These are phyloP conservation scores for Hydrocynus forskahlii DNA, from an alignment of 2,797 vertebrate species.

Conservation along the genomic window DNA sequence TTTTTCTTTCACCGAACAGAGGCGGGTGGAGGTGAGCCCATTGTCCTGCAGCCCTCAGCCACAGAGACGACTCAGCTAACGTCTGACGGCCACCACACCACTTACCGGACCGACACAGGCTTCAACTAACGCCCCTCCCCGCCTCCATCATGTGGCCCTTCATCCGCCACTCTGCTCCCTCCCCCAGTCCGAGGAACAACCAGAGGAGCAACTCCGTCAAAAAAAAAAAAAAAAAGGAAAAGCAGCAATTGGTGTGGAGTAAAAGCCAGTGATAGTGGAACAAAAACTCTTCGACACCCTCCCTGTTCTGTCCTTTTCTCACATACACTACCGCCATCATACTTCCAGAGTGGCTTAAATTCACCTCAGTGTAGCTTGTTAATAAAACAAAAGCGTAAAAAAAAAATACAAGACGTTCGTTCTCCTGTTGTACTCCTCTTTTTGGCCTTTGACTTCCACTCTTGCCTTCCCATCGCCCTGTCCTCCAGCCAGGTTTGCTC, in stretches of 20 bases:
- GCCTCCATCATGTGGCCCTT: constrained; percentile 40
- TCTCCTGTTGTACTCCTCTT: constrained; percentile 66
- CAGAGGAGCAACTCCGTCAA: constrained; percentile 73
- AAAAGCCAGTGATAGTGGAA: constrained; percentile 73
- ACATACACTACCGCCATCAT: constrained; percentile 30
- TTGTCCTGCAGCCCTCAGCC: constrained; percentile 94
- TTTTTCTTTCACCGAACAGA: constrained; percentile 64
- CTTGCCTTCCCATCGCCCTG: constrained; percentile 59
- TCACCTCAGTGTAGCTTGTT: constrained; percentile 43
- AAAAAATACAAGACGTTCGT: constrained; percentile 58
- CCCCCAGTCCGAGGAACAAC: constrained; percentile 62
- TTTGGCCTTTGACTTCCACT: constrained; percentile 68
- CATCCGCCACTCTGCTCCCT: constrained; percentile 52
- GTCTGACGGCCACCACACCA: constrained; percentile 89
- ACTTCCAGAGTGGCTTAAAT: constrained; percentile 58
- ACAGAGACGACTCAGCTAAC: constrained; percentile 98
- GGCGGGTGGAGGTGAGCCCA: constrained; percentile 80
- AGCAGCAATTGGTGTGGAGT: constrained; percentile 65
- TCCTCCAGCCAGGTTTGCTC: constrained; percentile 62
- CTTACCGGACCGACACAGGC: constrained; percentile 93
- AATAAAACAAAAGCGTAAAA: constrained; percentile 62
- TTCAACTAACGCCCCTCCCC: constrained; percentile 84
- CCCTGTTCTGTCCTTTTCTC: constrained; percentile 23
- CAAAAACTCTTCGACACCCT: constrained; percentile 63
- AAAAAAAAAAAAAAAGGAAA: constrained; percentile 48